Evolutionary conservation across 2,113 vertebrate genomes (phyloP).

Genomic region (Crotalus tigris): DNA sequence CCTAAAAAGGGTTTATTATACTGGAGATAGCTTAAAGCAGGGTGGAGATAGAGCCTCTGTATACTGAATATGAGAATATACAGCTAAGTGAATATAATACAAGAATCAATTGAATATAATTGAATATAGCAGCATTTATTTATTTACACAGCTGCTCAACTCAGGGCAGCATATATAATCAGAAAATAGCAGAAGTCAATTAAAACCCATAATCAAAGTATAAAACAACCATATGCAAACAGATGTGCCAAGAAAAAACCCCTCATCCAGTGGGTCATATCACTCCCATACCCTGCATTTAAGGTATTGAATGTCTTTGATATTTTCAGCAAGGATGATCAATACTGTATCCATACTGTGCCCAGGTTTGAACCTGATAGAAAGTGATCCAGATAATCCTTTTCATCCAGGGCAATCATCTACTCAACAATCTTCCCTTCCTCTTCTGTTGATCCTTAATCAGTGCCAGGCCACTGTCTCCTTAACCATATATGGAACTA

Average conservation of each 20-base stretch:
- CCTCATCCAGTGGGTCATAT: background rate
- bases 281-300: background rate
- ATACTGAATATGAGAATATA: background rate
- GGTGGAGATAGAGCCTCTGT: background rate
- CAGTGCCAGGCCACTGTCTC: background rate
- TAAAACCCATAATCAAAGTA: background rate
- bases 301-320: background rate
- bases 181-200: background rate
- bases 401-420: background rate
- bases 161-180: background rate
- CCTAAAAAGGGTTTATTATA: background rate
- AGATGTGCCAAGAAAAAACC: background rate
- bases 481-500: background rate
- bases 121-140: background rate
- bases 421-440: background rate
- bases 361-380: background rate
- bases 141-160: background rate
- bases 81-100: background rate
- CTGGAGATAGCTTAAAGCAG: background rate
- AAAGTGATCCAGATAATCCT: background rate
- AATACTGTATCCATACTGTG: background rate
- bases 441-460: background rate
- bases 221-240: background rate
- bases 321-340: background rate
- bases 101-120: background rate